Percentiles rank a stretch among this genome's conserved stretches.
phyloP scores from a whole-genome alignment of 2,888 invertebrate genomes.

The Patella depressa region DNA sequence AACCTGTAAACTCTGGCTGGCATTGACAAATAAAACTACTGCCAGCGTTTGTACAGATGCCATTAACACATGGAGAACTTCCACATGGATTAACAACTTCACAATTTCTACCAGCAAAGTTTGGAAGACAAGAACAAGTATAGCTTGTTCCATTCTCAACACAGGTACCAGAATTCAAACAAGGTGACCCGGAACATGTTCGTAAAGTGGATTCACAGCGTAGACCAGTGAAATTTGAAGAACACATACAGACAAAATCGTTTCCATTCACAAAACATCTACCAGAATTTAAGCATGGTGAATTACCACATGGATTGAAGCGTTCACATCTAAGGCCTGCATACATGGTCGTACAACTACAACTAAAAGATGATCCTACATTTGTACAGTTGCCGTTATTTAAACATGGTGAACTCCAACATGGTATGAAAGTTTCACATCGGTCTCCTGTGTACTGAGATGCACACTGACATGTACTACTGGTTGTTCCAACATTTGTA shows the following conservation, averaged over 20 bases:
- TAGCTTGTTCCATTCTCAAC: slow-evolving; percentile 5
- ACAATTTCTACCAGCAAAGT: slow-evolving; percentile 46
- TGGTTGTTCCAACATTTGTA: slow-evolving; percentile 22
- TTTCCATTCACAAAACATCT: slow-evolving; percentile 34
- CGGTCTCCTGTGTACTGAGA: slow-evolving; percentile 29
- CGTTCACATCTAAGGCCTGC: slow-evolving; percentile 41
- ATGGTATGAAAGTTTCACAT: slow-evolving; percentile 37
- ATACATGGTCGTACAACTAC: slow-evolving; percentile 47
- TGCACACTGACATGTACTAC: slow-evolving; percentile 36
- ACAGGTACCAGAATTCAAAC: slow-evolving; percentile 36
- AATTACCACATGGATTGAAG: slow-evolving; percentile 40
- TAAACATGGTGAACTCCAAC: slow-evolving; percentile 47
- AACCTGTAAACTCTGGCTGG: slow-evolving; percentile 33
- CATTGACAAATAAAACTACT: slow-evolving; percentile 32
- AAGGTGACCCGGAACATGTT: slow-evolving; percentile 31
- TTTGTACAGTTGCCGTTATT: slow-evolving; percentile 51
- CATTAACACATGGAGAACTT: slow-evolving; percentile 47
- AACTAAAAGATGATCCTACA: slow-evolving; percentile 39
- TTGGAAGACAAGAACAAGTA: slow-evolving; percentile 38
- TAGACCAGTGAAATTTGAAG: slow-evolving; percentile 38
- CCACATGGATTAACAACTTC: slow-evolving; percentile 43
- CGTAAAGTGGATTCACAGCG: slow-evolving; percentile 36
- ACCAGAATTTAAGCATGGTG: slow-evolving; percentile 46
- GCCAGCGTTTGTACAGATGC: slow-evolving; percentile 35
- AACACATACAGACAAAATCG: slow-evolving; percentile 41